These are phyloP conservation scores for Orbicella faveolata DNA, from an alignment of 64 coral and sea anemone genomes.

Conservation along the genomic window DNA sequence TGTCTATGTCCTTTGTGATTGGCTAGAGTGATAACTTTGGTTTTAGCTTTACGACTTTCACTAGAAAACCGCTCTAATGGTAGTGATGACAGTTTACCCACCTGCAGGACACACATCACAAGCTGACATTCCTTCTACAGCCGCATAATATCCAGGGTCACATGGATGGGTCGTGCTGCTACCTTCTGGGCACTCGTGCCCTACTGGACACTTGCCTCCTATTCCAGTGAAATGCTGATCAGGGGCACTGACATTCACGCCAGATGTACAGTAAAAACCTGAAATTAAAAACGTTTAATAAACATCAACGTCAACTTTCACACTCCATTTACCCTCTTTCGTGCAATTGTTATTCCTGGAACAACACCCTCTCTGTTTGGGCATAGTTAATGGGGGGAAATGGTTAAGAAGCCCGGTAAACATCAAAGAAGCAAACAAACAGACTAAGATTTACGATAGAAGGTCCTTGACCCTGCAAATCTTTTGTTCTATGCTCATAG, in stretches of 20 bases:
- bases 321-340: not conserved
- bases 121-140: slow-evolving; percentile 56
- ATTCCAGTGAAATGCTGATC: slow-evolving; percentile 49
- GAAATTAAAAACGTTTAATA: not conserved
- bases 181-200: slow-evolving; percentile 84
- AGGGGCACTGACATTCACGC: slow-evolving; percentile 79
- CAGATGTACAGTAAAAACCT: slow-evolving; percentile 96
- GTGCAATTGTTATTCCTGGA: too few relatives aligned
- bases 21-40: too few relatives aligned
- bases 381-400: not conserved
- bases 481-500: too few relatives aligned
- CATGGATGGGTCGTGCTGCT: slow-evolving; percentile 68
- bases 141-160: slow-evolving; percentile 78
- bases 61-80: too few relatives aligned
- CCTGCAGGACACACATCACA: slow-evolving; percentile 80
- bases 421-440: not conserved
- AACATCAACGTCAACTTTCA: not conserved
- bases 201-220: slow-evolving; percentile 78
- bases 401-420: too few relatives aligned
- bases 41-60: too few relatives aligned
- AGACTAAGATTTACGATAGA: too few relatives aligned
- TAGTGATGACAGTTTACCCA: not conserved
- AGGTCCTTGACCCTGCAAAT: too few relatives aligned
- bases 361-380: too few relatives aligned
- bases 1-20: too few relatives aligned